Conservation (phyloP, 2,888 invertebrate genomes). For the Hydrotaea cyrtoneurina region DNA sequence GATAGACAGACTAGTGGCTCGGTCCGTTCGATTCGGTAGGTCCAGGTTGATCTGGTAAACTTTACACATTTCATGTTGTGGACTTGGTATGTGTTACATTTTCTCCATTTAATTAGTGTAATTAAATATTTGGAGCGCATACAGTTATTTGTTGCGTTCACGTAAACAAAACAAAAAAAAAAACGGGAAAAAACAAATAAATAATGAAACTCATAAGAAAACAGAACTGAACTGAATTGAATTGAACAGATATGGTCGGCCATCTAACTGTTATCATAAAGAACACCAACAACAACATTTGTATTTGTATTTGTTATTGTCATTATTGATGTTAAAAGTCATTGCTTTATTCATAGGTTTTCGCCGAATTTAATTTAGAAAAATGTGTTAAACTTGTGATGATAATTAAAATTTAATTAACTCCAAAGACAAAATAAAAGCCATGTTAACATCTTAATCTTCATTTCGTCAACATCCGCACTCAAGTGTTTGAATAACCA, state of each 20-base stretch:
- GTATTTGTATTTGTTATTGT: slow-evolving; percentile 6
- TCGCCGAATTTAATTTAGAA: slow-evolving; percentile 29
- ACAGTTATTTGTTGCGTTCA: slow-evolving; percentile 41
- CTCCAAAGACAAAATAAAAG: neutral
- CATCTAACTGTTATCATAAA: neutral
- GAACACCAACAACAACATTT: slow-evolving; percentile 1
- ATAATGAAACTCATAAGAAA: too few species aligned
- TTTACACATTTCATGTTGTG: slow-evolving; percentile 12
- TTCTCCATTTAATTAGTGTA: slow-evolving; percentile 78
- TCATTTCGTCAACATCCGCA: neutral
- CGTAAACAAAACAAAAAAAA: neutral
- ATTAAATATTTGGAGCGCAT: slow-evolving; percentile 78
- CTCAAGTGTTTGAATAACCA: neutral
- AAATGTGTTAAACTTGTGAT: slow-evolving; percentile 37
- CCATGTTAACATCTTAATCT: slow-evolving; percentile 3
- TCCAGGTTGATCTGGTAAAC: slow-evolving; percentile 23
- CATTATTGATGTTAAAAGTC: slow-evolving; percentile 1
- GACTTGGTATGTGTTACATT: slow-evolving; percentile 72
- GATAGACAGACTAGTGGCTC: neutral
- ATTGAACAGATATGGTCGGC: neutral
- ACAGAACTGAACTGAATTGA: neutral
- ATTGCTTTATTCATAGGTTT: neutral
- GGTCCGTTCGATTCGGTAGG: neutral
- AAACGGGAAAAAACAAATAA: neutral
- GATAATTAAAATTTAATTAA: slow-evolving; percentile 59